Conservation (phyloP, 2,888 invertebrate genomes). For the Microctonus hyperodae region DNA sequence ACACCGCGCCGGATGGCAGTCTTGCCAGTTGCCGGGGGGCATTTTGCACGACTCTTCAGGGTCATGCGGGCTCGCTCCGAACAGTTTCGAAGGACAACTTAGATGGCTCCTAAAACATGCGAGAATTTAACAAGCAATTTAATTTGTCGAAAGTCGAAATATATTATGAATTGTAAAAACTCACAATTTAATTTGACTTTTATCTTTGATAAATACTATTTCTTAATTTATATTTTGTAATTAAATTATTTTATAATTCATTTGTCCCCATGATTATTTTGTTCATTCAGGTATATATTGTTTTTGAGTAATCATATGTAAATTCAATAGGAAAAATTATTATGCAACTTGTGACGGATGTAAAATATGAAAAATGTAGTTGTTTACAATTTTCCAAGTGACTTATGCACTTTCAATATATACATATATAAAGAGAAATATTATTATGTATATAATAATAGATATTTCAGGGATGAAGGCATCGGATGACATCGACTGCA, state of each 20-base stretch:
- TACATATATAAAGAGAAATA: background rate
- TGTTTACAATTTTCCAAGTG: background rate
- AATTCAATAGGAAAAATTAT: background rate
- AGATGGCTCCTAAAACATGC: background rate
- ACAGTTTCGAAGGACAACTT: slow-evolving; percentile 1
- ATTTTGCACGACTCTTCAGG: slow-evolving; percentile 10
- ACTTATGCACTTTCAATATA: background rate
- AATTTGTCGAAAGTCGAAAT: background rate
- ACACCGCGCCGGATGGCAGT: slow-evolving; percentile 15
- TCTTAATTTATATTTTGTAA: no score
- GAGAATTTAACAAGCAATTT: background rate
- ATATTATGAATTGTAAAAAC: no score
- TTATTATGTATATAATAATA: slow-evolving; percentile 12
- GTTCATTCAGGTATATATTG: background rate
- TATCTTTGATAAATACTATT: no score
- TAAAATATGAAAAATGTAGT: background rate
- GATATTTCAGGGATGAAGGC: slow-evolving; percentile 19
- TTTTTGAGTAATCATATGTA: background rate
- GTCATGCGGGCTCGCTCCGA: slow-evolving; percentile 15
- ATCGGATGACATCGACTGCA: slow-evolving; percentile 16
- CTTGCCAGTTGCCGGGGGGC: slow-evolving; percentile 9
- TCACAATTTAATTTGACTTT: no score
- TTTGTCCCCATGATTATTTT: background rate
- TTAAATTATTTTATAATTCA: background rate
- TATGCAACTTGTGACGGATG: background rate